phyloP scores from a whole-genome alignment of 2,797 vertebrate species.

The Rachycentron canadum region DNA sequence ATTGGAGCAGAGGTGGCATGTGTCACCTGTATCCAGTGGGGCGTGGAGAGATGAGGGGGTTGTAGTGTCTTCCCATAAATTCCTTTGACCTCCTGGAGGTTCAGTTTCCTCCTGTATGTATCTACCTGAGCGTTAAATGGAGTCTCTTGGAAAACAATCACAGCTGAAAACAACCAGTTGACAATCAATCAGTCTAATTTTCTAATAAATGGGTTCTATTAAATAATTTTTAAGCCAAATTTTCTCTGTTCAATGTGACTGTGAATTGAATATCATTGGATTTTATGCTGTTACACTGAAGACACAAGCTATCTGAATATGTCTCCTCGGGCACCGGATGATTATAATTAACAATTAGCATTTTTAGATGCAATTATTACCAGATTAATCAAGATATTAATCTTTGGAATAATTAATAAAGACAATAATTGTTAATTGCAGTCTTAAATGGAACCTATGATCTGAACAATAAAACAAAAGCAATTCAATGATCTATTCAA shows the following conservation, averaged over 20 bases:
- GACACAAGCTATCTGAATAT: not conserved
- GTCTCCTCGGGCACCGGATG: not conserved
- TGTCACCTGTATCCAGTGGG: not conserved
- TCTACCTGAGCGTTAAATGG: not conserved
- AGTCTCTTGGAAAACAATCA: not conserved
- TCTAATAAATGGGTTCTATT: not conserved
- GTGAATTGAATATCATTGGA: not conserved
- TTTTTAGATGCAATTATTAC: not conserved
- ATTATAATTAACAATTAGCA: slow-evolving; percentile 11
- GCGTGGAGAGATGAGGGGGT: not conserved
- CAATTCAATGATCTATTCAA: not conserved
- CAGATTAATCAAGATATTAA: slow-evolving; percentile 12
- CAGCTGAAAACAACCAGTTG: not conserved
- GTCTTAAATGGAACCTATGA: not conserved
- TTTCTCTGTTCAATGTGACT: not conserved
- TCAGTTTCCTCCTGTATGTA: not conserved
- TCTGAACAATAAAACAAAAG: not conserved
- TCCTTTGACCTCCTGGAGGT: not conserved
- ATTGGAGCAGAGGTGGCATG: not conserved
- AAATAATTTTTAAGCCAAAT: not conserved
- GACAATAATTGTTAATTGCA: not conserved
- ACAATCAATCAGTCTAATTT: not conserved
- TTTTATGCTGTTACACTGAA: not conserved
- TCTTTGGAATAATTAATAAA: not conserved
- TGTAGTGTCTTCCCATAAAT: not conserved